Evolutionary conservation across 2,113 vertebrate species (phyloP).

Genomic region (Syngnathus floridae): DNA sequence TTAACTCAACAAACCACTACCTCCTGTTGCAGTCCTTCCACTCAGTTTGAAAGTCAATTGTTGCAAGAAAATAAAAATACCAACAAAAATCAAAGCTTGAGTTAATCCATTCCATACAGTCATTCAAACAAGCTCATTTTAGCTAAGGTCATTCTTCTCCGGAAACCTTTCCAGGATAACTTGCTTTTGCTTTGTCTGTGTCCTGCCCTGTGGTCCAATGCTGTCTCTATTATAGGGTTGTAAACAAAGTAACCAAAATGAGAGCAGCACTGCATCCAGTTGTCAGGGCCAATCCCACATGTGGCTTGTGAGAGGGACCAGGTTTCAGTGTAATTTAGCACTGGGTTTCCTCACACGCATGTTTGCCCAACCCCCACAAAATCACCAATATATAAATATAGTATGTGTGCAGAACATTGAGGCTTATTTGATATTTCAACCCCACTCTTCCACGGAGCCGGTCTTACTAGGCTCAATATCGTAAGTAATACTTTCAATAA

Average conservation of each 20-base stretch:
- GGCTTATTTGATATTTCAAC: neutral
- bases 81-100: neutral
- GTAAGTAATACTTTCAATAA: neutral
- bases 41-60: conserved; percentile 15
- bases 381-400: neutral
- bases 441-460: neutral
- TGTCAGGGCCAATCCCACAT: conserved; percentile 73
- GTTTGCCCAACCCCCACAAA: conserved; percentile 30
- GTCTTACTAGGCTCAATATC: neutral
- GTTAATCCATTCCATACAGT: conserved; percentile 10
- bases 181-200: conserved; percentile 33
- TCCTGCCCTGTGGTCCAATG: conserved; percentile 59
- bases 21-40: conserved; percentile 13
- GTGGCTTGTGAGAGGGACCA: conserved; percentile 72
- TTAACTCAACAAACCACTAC: conserved; percentile 38
- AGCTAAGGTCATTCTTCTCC: conserved; percentile 11
- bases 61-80: conserved; percentile 20
- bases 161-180: conserved; percentile 31
- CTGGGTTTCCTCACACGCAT: conserved; percentile 36
- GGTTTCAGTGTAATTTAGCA: conserved; percentile 66
- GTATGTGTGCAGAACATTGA: neutral
- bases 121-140: conserved; percentile 8
- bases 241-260: conserved; percentile 77
- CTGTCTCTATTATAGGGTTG: conserved; percentile 74
- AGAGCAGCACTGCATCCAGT: conserved; percentile 74